Evolutionary conservation across 1,140 invertebrate genomes (phyloP).

Genomic region (Oryctes rhinoceros): DNA sequence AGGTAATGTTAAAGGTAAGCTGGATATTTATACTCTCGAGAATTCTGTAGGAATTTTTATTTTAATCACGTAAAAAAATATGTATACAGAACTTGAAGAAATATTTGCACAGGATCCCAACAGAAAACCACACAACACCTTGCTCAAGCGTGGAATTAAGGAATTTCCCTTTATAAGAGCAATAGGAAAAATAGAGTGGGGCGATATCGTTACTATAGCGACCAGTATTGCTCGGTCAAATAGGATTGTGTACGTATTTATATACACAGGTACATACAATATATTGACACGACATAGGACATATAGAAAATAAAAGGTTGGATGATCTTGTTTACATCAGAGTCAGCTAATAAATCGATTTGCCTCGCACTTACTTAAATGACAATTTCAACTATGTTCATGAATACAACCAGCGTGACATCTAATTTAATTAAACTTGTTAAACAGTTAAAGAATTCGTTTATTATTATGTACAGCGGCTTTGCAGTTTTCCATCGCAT

Average conservation of each 20-base stretch:
- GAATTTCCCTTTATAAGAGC: neutral
- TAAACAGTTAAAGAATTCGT: neutral
- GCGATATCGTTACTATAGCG: neutral
- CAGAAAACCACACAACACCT: neutral
- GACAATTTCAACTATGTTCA: neutral
- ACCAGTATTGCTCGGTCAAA: neutral
- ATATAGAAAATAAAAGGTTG: too few species aligned
- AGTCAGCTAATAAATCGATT: too few species aligned
- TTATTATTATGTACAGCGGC: neutral
- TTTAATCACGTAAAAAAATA: too few species aligned
- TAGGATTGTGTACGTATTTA: neutral
- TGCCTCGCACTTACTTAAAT: too few species aligned
- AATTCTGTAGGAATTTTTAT: too few species aligned
- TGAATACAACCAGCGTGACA: neutral
- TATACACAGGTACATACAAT: neutral
- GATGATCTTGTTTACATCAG: too few species aligned
- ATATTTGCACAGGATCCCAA: too few species aligned
- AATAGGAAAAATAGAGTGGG: neutral
- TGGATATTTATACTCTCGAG: too few species aligned
- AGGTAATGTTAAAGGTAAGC: neutral
- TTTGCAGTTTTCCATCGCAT: conserved; percentile 14
- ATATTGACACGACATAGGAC: neutral
- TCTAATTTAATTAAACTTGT: neutral
- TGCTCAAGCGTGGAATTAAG: conserved; percentile 9
- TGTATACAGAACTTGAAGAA: too few species aligned